Base-by-base conservation (phyloP, 2,113 vertebrate species). In the Mungos mungo region DNA sequence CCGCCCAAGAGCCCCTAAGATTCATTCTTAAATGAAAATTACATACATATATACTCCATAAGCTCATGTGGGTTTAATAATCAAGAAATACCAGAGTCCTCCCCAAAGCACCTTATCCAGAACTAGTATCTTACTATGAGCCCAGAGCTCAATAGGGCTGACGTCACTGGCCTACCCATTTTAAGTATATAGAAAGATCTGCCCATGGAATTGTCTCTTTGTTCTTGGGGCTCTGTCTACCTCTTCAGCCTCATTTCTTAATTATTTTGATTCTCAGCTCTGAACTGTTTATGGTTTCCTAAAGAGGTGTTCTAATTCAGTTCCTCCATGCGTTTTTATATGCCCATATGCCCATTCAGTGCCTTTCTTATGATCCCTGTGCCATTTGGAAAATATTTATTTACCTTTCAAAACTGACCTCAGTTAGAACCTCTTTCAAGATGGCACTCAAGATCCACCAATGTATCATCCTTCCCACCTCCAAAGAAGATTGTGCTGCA, bases 321-420 rank as follows among this genome's bases (percentile, higher is more conserved):
- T 45, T 41, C 57, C 19, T 90, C n/a, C 31, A 10, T 54, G 65
- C 25, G 66, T 71, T 69, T 45, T 14, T 66, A 41, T 18, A 10
- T 33, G 60, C 3, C 7, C 54, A 27, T 54, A 23, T 14, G 60
- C 4, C 11, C 47, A 27, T 69, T 81, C 60, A 63, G 25, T 25
- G 7, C 0, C 29, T 5, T 69, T 41, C 41, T 83, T 23, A 1
- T 47, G 57, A 84, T 1, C 0, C 1, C 0, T 84, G 33, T 13
- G 10, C 16, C 41, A 3, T 68, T 25, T 60, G 1, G 25, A 84
- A 92, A 87, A 35, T 79, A 21, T 82, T 66, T 89, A 29, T 15
- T 80, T 8, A 52, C 6, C 60, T 96, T 93, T 60, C 31, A 68
- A 92, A 95, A 47, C 33, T 35, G 76, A 71, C 16, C 47, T 93